Base-by-base conservation (phyloP, 2,888 invertebrate species). In the Tridacna crocea region DNA sequence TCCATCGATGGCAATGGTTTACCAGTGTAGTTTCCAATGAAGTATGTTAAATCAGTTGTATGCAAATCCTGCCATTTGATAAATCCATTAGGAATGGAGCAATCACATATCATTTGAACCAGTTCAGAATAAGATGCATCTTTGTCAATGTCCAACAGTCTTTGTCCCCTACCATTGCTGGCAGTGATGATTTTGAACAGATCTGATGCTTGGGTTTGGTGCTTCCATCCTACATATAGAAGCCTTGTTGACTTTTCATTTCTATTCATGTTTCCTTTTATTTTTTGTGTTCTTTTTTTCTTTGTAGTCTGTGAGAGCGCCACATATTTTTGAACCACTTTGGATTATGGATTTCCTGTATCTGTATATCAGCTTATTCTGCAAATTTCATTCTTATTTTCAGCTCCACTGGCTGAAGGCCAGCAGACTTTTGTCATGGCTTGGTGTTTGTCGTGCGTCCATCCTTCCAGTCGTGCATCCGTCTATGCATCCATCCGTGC, bases 1-100 rank as follows among this genome's bases (percentile, higher is more conserved):
- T 75, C 75, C 75, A 75, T 75, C n/a, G 75, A 63, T 26, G 75
- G 65, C 17, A 75, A 19, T 68, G 68, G 76, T 76, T 76, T 66
- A 19, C 76, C 76, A 68, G 76, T 76, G 68, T 51, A 76, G 51
- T 77, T 77, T 15, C 63, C 77, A 22, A 77, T 72, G 63, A 60
- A 77, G 72, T 77, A 77, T 13, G 72, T 77, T 72, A 72, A 19
- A 72, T 72, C 77, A 72, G 36, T 26, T 6, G 48, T 17, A 72
- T 22, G 61, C 72, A 77, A 77, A 77, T 63, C 48, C 63, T 77
- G 77, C 72, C 72, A 61, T 72, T 72, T 72, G 72, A 72, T 72
- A 48, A 72, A 72, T 22, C 77, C 72, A 72, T 72, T 72, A 15
- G 63, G 77, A 48, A 77, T 72, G 61, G 72, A 77, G 63, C 60